Base-by-base conservation (phyloP, 2,797 vertebrate genomes). In the Oreonectes daqikongensis region DNA sequence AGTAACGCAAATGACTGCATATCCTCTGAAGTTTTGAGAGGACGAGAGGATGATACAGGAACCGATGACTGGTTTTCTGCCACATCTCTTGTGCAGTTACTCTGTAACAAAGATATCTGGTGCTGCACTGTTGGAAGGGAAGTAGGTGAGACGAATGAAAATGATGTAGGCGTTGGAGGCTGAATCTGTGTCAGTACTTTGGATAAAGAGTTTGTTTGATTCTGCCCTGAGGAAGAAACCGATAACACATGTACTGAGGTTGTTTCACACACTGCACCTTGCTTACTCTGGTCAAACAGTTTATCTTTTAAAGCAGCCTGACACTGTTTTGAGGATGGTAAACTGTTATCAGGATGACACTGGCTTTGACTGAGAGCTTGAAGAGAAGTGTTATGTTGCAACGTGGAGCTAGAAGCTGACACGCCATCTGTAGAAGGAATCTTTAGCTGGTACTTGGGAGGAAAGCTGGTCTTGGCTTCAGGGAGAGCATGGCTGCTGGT, bases 371-470 rank as follows among this genome's bases (percentile, higher is more conserved):
- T 69, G 69, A 52, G 76, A 72, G 10, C 40, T 53, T 75, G 28
- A 78, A 72, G 65, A 59, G 50, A 22, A 26, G 22, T 60, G 68
- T 64, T 80, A 14, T 44, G 42, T n/a, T 18, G 64, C 11, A 72
- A 74, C 61, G 42, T 11, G 24, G 73, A 79, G 57, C 44, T 44
- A 67, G 55, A 72, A 60, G 70, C 76, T 52, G 82, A 69, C 32
- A 78, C 76, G 22, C 32, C n/a, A 64, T 79, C 88, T 64, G 86
- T 85, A 73, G 87, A 91, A 0, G 95, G 93, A 83, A 96, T 89
- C 87, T 93, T 94, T 69, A 99, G 94, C 79, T 98, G 94, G 65
- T 99, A 99, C 86, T 95, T 97, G 61, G 97, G 97, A 83, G 93
- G 89, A 84, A 98, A 98, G 79, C 82, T 87, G 57, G 76, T 87